A percentile compares a stretch with the other conserved stretches of the same genome.
Conservation (phyloP, 2,797 vertebrate genomes). For the Loris lydekkerianus region DNA sequence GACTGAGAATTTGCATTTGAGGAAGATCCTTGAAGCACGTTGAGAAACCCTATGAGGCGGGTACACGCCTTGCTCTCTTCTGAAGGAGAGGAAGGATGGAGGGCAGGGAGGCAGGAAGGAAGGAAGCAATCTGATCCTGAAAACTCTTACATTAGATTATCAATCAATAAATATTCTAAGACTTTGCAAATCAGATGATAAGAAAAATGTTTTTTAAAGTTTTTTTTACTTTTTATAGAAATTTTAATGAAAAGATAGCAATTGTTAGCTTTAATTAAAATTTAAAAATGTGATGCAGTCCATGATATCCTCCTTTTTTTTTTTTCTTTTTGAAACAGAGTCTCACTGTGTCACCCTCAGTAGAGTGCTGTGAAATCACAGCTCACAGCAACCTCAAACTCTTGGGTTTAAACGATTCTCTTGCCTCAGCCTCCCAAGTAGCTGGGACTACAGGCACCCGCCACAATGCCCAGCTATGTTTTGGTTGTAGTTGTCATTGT, state of each 20-base stretch:
- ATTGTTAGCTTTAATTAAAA: not conserved
- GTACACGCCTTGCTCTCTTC: not conserved
- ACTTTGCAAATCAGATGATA: not conserved
- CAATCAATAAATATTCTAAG: not conserved
- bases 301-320: not conserved
- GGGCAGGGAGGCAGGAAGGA: too few relatives aligned
- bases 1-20: not conserved
- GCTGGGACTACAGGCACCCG: too few relatives aligned
- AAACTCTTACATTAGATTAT: not conserved
- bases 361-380: too few relatives aligned
- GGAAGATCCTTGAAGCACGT: not conserved
- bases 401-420: too few relatives aligned
- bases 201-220: constrained; percentile 4
- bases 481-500: too few relatives aligned
- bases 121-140: not conserved
- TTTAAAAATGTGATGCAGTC: not conserved
- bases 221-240: too few relatives aligned
- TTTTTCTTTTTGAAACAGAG: not conserved
- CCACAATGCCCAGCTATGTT: too few relatives aligned
- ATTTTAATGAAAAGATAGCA: too few relatives aligned
- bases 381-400: too few relatives aligned
- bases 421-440: too few relatives aligned
- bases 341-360: too few relatives aligned
- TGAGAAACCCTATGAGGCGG: not conserved
- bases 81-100: not conserved